Conservation (phyloP, 2,797 vertebrate genomes). For the Xenentodon cancila region DNA sequence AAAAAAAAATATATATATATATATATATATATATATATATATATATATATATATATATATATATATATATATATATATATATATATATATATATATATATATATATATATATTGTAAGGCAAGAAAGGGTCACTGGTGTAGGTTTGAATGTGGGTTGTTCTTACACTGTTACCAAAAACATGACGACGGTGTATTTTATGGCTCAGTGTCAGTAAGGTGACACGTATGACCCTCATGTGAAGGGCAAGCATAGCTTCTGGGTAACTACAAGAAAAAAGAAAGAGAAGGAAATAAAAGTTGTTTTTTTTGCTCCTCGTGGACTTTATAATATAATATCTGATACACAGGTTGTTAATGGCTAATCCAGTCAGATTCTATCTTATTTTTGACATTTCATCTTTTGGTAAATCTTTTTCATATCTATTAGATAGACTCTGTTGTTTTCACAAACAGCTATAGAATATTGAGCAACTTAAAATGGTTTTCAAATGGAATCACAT, state of each 20-base stretch:
- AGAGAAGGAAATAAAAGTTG: slow-evolving; percentile 59
- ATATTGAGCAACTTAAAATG: slow-evolving; percentile 1
- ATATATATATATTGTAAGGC: too few relatives aligned
- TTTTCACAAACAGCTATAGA: slow-evolving; percentile 3
- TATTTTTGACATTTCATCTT: background rate
- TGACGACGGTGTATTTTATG: too few relatives aligned
- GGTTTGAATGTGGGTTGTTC: too few relatives aligned
- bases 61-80: background rate
- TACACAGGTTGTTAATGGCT: background rate
- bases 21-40: too few relatives aligned
- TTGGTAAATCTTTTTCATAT: background rate
- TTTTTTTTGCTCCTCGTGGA: background rate
- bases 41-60: slow-evolving; percentile 22
- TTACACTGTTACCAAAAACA: too few relatives aligned
- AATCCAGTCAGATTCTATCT: background rate
- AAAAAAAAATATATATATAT: too few relatives aligned
- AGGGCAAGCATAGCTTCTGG: too few relatives aligned
- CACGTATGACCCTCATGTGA: too few relatives aligned
- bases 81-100: too few relatives aligned
- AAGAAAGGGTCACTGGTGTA: too few relatives aligned
- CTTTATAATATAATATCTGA: background rate
- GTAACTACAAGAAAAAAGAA: slow-evolving; percentile 36
- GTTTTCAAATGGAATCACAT: slow-evolving; percentile 31
- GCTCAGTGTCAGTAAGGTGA: too few relatives aligned
- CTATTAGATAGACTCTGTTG: too few relatives aligned